A percentile compares a stretch with the other conserved stretches of the same genome.
Conservation (phyloP, 2,888 invertebrate genomes). For the Meghimatium bilineatum region DNA sequence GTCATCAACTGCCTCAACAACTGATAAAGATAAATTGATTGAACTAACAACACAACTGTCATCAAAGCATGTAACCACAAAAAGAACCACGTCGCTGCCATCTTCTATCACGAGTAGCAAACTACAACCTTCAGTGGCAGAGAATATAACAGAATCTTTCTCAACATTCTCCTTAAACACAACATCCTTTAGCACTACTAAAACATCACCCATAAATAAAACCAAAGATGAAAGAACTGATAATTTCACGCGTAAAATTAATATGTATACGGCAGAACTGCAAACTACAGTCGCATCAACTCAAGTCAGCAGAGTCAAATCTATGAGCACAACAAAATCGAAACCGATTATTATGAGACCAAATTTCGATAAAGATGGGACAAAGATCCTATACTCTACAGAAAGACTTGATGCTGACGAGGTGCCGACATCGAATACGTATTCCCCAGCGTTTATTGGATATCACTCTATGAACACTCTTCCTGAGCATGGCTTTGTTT, state of each 20-base stretch:
- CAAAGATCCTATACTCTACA: conserved; percentile 10
- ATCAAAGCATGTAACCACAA: background rate
- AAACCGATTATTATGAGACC: background rate
- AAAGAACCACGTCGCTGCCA: background rate
- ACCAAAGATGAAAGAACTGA: background rate
- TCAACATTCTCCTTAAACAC: background rate
- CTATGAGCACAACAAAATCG: background rate
- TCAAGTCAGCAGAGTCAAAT: background rate
- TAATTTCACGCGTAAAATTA: background rate
- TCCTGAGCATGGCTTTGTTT: conserved; percentile 38
- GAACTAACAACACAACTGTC: background rate
- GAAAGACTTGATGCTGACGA: background rate
- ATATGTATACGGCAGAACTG: background rate
- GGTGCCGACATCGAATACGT: background rate
- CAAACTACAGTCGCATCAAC: background rate
- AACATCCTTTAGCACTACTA: background rate
- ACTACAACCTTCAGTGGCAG: background rate
- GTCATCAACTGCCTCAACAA: background rate
- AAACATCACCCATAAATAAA: background rate
- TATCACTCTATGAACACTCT: conserved; percentile 20
- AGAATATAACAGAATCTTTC: background rate
- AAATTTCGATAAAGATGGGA: conserved; percentile 15
- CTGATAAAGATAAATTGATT: background rate
- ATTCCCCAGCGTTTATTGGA: background rate
- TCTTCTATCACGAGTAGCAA: no score